Percentiles rank a stretch among this genome's conserved stretches.
phyloP scores from a whole-genome alignment of 2,113 vertebrate genomes.

The Cyanoramphus novaezelandiae region DNA sequence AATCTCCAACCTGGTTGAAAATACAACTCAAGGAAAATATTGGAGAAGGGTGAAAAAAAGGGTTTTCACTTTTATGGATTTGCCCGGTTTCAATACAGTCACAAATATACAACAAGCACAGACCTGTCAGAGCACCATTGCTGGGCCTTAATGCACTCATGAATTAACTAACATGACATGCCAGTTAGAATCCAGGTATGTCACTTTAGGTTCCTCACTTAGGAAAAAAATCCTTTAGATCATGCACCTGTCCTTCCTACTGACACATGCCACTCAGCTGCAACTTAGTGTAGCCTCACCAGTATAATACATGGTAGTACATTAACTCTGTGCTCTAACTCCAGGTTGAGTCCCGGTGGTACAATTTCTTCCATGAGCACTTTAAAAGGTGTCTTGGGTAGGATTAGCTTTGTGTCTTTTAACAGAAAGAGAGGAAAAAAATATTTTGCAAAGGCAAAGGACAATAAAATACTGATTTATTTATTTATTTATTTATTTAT shows the following conservation, averaged over 20 bases:
- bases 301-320: background rate
- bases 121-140: fast-evolving
- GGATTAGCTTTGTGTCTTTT: background rate
- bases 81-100: background rate
- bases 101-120: fast-evolving
- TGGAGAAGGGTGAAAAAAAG: background rate
- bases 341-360: background rate
- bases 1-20: background rate
- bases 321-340: background rate
- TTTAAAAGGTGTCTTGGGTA: background rate
- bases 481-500: no score
- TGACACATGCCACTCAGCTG: background rate
- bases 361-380: background rate
- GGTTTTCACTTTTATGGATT: background rate
- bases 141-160: fast-evolving
- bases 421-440: background rate
- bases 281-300: background rate
- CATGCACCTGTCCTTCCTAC: background rate
- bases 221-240: background rate
- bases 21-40: background rate
- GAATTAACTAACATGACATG: background rate
- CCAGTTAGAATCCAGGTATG: background rate
- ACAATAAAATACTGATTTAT: background rate
- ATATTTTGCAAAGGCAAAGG: background rate
- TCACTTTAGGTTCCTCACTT: background rate